Base-by-base conservation (phyloP, 2,888 invertebrate species). In the Dorcus parallelipipedus region DNA sequence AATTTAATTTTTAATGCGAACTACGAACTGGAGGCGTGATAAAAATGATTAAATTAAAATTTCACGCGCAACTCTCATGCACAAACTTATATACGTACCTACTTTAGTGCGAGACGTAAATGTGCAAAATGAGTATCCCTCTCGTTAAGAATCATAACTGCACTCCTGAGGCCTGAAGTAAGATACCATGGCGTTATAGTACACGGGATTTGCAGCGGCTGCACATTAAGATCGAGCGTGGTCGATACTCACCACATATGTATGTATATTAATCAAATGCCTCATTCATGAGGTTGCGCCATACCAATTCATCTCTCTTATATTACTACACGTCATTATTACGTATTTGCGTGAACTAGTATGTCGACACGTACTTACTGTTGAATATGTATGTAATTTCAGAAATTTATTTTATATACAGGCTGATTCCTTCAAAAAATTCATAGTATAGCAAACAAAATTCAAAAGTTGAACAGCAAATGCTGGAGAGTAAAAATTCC, bases 151-250 rank as follows among this genome's bases (percentile, higher is more conserved):
- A 53, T 53, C 57, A 53, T 53, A 53, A 58, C 49, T 48, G 38
- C 57, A 49, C 53, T 39, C 57, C 6, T 39, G 57, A 52, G 57
- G 53, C 38, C 23, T 38, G 33, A 52, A 53, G 53, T 53, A 58
- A 58, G 57, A 52, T 53, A 49, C 47, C 48, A 43, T 56, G 43
- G 40, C 23, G 50, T 45, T 56, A 42, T 43, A 45, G 14, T 43
- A 43, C 38, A 50, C 23, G 41, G 39, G 50, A 50, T 50, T 43
- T 56, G 38, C 56, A 38, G 33, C 43, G 42, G 23, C 42, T 38
- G 50, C 50, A 67, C 70, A 71, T 71, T 72, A 71, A 73, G 71
- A 72, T 72, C 69, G 70, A 59, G 67, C 69, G 67, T 68, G 68
- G 68, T 60, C 66, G 67, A 67, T 69, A 68, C 59, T 58, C 53